These are phyloP conservation scores for Albula glossodonta DNA, from an alignment of 2,113 vertebrate genomes.

Conservation along the genomic window DNA sequence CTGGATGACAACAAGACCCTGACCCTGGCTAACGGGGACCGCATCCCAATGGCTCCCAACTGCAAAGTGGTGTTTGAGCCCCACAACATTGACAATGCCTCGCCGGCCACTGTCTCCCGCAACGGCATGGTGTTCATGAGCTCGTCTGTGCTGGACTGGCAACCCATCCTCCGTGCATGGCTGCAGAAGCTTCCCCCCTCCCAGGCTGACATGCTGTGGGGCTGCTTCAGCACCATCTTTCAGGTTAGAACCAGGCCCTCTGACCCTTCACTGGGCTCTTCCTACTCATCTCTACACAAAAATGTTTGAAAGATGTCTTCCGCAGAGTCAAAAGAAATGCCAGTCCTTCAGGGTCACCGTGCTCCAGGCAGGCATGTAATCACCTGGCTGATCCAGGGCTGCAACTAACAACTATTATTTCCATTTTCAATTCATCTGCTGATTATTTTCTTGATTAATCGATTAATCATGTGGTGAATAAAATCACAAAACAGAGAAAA, in stretches of 20 bases:
- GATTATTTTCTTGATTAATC: too few relatives aligned
- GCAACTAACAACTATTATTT: too few relatives aligned
- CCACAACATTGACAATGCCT: constrained; percentile 79
- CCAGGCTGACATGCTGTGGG: constrained; percentile 65
- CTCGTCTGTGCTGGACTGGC: constrained; percentile 73
- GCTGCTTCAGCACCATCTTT: constrained; percentile 71
- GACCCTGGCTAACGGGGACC: constrained; percentile 73
- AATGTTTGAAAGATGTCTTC: too few relatives aligned
- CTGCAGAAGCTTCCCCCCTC: constrained; percentile 62
- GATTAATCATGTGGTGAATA: too few relatives aligned
- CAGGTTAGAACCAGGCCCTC: constrained; percentile 64
- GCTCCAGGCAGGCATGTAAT: not conserved
- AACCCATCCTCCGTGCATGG: constrained; percentile 70
- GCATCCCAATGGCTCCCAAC: constrained; percentile 74
- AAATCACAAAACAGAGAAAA: too few relatives aligned
- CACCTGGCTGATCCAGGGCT: not conserved
- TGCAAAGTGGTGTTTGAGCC: constrained; percentile 77
- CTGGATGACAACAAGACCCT: constrained; percentile 77
- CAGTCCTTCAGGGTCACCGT: not conserved
- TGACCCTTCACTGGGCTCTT: too few relatives aligned
- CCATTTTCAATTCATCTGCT: too few relatives aligned
- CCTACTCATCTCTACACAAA: too few relatives aligned
- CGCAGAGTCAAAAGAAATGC: too few relatives aligned
- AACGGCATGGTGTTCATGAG: constrained; percentile 81
- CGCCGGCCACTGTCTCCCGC: constrained; percentile 74